phyloP scores from a whole-genome alignment of 1,140 invertebrate genomes.

The Papilio helenus region DNA sequence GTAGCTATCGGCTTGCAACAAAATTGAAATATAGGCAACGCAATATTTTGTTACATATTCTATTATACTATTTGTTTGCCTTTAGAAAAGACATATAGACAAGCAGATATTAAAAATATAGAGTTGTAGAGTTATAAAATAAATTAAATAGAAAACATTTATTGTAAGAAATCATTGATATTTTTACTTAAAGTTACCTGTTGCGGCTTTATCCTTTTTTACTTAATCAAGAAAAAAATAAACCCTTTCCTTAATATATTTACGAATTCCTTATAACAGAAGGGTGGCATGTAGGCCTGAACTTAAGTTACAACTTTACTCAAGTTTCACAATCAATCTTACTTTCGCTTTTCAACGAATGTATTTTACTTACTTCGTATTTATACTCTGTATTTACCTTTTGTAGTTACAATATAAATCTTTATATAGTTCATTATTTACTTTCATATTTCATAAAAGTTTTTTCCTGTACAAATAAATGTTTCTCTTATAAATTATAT shows the following conservation, averaged over 20 bases:
- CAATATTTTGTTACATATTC: background rate
- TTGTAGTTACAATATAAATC: slow-evolving; percentile 32
- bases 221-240: slow-evolving; percentile 22
- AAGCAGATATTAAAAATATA: too few species aligned
- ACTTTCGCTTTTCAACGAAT: slow-evolving; percentile 55
- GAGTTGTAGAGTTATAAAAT: too few species aligned
- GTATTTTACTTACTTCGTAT: slow-evolving; percentile 47
- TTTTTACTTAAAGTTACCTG: background rate
- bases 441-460: slow-evolving; percentile 7
- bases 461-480: background rate
- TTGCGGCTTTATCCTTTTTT: background rate
- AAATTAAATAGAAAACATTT: too few species aligned
- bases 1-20: background rate
- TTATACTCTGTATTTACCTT: slow-evolving; percentile 41
- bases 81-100: too few species aligned
- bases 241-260: slow-evolving; percentile 18
- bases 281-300: slow-evolving; percentile 40
- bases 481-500: background rate
- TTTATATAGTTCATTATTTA: background rate
- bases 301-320: slow-evolving; percentile 48
- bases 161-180: too few species aligned
- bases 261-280: background rate
- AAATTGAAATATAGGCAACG: slow-evolving; percentile 22
- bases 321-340: slow-evolving; percentile 58
- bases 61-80: background rate